These are phyloP conservation scores for Meteorus colon DNA, from an alignment of 2,888 invertebrate species.

Conservation along the genomic window DNA sequence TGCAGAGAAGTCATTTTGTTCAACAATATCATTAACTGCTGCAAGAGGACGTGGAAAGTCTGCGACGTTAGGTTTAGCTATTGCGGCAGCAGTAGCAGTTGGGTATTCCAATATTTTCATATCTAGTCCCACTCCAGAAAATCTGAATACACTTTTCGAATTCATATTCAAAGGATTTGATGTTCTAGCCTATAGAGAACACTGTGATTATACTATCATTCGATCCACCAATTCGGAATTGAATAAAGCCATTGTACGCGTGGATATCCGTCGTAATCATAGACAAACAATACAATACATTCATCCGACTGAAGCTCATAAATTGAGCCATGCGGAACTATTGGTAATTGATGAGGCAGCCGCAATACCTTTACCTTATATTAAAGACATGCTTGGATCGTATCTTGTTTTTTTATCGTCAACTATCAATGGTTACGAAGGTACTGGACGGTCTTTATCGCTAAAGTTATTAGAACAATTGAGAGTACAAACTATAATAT, in stretches of 20 bases:
- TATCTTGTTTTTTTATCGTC: constrained; percentile 97
- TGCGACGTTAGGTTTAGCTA: constrained; percentile 94
- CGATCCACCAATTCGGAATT: constrained; percentile 97
- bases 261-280: constrained; percentile 92
- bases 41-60: constrained; percentile 98
- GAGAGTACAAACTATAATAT: constrained; percentile 77
- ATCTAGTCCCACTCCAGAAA: constrained; percentile 98
- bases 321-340: constrained; percentile 94
- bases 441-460: constrained; percentile 96
- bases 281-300: constrained; percentile 98
- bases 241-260: constrained; percentile 95
- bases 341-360: constrained; percentile 99
- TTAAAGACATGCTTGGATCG: constrained; percentile 91
- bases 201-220: constrained; percentile 94
- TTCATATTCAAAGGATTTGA: constrained; percentile 97
- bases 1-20: constrained; percentile 90
- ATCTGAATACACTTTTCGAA: constrained; percentile 97
- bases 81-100: constrained; percentile 89
- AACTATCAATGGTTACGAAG: constrained; percentile 98
- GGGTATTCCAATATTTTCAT: constrained; percentile 96
- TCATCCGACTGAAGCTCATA: constrained; percentile 91
- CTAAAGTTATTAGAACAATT: constrained; percentile 95
- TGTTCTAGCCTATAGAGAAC: constrained; percentile 94
- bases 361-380: constrained; percentile 95
- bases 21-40: constrained; percentile 96